Conservation (phyloP, 2,113 vertebrate genomes). For the Ardeotis arabs region DNA sequence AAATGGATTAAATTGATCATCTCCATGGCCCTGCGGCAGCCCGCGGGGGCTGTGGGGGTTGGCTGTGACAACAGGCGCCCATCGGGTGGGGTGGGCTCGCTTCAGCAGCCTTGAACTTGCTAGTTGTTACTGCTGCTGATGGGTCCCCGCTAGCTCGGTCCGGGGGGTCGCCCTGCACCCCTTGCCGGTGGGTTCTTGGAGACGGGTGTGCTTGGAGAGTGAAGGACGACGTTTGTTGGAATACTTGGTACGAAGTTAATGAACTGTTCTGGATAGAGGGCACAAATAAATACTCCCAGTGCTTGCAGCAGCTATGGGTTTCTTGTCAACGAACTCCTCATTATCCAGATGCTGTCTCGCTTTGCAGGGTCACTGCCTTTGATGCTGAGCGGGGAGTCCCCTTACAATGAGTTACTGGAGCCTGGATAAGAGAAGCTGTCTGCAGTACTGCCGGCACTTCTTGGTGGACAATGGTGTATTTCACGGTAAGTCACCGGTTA, state of each 20-base stretch:
- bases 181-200: neutral
- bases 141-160: accelerated
- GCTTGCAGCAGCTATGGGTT: neutral
- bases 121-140: neutral
- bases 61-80: neutral
- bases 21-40: neutral
- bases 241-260: neutral
- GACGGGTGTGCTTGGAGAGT: neutral
- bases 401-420: slow-evolving; percentile 85
- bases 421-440: slow-evolving; percentile 77
- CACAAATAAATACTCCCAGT: neutral
- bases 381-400: slow-evolving; percentile 61
- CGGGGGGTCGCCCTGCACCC: neutral
- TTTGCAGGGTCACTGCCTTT: slow-evolving; percentile 54
- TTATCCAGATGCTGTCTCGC: neutral
- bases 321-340: neutral
- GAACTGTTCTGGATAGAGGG: neutral
- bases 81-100: accelerated
- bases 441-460: slow-evolving; percentile 92
- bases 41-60: neutral
- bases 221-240: accelerated
- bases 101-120: neutral
- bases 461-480: slow-evolving; percentile 90
- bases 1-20: neutral
- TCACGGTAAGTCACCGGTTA: slow-evolving; percentile 82